Evolutionary conservation across 23 tunicate species (phyloP), one percentile per base, ranked within the genome.

Genomic region (Botrylloides violaceus): DNA sequence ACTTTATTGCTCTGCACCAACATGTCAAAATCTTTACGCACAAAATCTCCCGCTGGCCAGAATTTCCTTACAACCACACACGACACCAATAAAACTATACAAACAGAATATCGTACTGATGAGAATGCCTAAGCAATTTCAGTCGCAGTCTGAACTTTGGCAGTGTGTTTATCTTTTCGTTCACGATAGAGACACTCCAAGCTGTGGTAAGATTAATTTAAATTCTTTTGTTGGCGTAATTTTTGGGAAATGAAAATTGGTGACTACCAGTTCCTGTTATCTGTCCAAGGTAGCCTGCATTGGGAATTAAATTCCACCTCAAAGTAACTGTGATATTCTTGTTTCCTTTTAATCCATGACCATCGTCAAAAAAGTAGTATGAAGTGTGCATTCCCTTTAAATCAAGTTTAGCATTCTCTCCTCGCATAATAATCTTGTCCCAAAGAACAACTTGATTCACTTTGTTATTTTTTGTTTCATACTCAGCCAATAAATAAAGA

Each of bases 341-440:
- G 34, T 83, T 95, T 36, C 89, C 92, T 49, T 82, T 74, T 43
- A 91, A 66, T 27, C 43, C 75, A 25, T 68, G 53, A 12, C 99
- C 99, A 73, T 95, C 99, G 71, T 95, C 99, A 72, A 95, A 95
- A 48, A 95, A 95, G 79, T 87, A 75, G 79, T 95, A 95, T 70
- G 80, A 91, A 27, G 86, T 83, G 49, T 72, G 70, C 71, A 49
- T 74, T 12, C 66, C 65, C 70, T 75, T 83, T 0, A 95, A 5
- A 38, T 83, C 49, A 9, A 95, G 22, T 0, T 49, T 49, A 4
- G 92, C 72, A 70, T 87, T 72, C 32, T 95, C 83, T 21, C 99
- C 99, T 26, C 99, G 71, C 15, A 71, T 63, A 24, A 95, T 95
- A 73, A 95, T 95, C 60, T 79, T 71, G 71, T 95, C 99, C 99